Evolutionary conservation across 2,113 vertebrate species (phyloP).

Genomic region (Arothron firmamentum): DNA sequence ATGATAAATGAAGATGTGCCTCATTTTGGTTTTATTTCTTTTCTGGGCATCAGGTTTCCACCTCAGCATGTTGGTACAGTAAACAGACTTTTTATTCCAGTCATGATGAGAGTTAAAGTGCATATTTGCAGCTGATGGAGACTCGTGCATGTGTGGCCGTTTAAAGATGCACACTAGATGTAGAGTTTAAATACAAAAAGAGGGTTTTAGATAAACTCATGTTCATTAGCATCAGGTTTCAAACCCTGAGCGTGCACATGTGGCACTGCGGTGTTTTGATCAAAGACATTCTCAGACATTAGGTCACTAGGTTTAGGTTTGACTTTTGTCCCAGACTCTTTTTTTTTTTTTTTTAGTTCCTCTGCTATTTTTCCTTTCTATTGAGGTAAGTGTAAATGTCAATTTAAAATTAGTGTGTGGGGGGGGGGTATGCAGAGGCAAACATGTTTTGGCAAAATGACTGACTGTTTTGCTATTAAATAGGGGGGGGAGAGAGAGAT

Average conservation of each 20-base stretch:
- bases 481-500: too few species aligned
- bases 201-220: constrained; percentile 10
- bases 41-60: background rate
- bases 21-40: constrained; percentile 36
- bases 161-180: constrained; percentile 20
- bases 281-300: background rate
- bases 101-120: background rate
- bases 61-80: constrained; percentile 1
- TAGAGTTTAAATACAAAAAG: constrained; percentile 5
- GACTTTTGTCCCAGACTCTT: too few species aligned
- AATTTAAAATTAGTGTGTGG: constrained; percentile 56
- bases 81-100: constrained; percentile 10
- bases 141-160: constrained; percentile 42
- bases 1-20: constrained; percentile 32
- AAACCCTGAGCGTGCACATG: background rate
- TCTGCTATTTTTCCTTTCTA: constrained; percentile 8
- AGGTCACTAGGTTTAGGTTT: too few species aligned
- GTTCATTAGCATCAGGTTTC: constrained; percentile 17
- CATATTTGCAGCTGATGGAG: constrained; percentile 14
- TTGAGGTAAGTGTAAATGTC: constrained; percentile 41
- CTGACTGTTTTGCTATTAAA: constrained; percentile 55
- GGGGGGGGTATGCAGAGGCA: constrained; percentile 34
- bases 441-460: constrained; percentile 62
- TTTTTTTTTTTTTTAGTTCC: constrained; percentile 7
- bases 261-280: background rate